These are phyloP conservation scores for Proteles cristata DNA, from an alignment of 2,113 vertebrate species.

Conservation along the genomic window DNA sequence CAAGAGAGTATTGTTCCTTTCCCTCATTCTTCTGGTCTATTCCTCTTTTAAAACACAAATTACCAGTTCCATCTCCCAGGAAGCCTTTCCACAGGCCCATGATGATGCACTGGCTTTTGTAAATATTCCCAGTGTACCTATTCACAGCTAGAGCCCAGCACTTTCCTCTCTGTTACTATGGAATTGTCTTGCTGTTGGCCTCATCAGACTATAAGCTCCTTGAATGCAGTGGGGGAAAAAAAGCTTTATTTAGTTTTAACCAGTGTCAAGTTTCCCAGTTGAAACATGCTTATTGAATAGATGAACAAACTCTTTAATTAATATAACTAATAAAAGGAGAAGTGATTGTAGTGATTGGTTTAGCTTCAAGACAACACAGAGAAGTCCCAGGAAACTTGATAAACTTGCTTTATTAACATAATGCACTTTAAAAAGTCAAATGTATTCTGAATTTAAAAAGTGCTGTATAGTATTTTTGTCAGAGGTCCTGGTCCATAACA, in stretches of 20 bases:
- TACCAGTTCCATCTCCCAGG: background rate
- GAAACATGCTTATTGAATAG: background rate
- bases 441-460: conserved; percentile 44
- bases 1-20: background rate
- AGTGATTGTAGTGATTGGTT: background rate
- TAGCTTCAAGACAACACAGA: background rate
- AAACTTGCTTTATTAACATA: conserved; percentile 12
- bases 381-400: background rate
- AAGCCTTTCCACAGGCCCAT: background rate
- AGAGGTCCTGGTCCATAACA: background rate
- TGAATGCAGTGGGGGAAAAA: too few species aligned
- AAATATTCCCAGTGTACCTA: background rate
- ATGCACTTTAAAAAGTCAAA: background rate
- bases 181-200: background rate
- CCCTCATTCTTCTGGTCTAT: background rate
- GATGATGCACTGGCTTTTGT: too few species aligned
- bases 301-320: conserved; percentile 25
- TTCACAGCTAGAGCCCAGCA: background rate
- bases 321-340: background rate
- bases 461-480: background rate
- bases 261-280: background rate
- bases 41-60: background rate
- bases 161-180: background rate
- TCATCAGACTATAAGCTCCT: background rate
- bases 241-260: background rate